Conservation (phyloP, 2,113 vertebrate species). For the Saimiri boliviensis region DNA sequence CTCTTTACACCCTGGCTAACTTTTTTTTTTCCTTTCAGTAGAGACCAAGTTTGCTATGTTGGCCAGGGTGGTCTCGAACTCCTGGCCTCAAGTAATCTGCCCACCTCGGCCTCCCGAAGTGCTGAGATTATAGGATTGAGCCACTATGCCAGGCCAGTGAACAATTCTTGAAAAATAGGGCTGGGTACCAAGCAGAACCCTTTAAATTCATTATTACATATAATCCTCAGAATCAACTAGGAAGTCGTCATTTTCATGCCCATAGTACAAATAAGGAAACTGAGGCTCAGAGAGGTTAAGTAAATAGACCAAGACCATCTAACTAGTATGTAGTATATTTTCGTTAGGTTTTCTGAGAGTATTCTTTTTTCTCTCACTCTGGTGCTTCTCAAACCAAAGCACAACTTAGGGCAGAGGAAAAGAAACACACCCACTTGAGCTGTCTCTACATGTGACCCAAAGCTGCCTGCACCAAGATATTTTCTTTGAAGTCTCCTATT, state of each 20-base stretch:
- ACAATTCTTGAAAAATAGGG: background rate
- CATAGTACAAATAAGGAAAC: background rate
- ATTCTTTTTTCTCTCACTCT: background rate
- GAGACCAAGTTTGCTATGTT: too few species aligned
- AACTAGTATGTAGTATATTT: background rate
- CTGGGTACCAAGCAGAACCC: background rate
- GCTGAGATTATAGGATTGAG: too few species aligned
- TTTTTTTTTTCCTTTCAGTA: too few species aligned
- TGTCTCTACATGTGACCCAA: background rate
- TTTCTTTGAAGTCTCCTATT: background rate
- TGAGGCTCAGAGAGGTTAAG: background rate
- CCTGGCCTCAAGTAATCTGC: too few species aligned
- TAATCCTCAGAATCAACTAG: background rate
- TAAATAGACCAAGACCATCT: background rate
- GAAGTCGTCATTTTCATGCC: background rate
- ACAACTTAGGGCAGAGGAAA: background rate
- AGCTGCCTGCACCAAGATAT: background rate
- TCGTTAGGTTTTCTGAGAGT: background rate
- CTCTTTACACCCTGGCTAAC: too few species aligned
- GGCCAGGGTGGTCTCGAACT: too few species aligned
- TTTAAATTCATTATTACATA: background rate
- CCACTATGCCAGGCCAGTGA: background rate
- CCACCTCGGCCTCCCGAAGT: too few species aligned
- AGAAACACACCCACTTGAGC: background rate
- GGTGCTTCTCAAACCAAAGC: background rate